Base-by-base conservation (phyloP, 2,888 invertebrate species). In the Eurois occulta region DNA sequence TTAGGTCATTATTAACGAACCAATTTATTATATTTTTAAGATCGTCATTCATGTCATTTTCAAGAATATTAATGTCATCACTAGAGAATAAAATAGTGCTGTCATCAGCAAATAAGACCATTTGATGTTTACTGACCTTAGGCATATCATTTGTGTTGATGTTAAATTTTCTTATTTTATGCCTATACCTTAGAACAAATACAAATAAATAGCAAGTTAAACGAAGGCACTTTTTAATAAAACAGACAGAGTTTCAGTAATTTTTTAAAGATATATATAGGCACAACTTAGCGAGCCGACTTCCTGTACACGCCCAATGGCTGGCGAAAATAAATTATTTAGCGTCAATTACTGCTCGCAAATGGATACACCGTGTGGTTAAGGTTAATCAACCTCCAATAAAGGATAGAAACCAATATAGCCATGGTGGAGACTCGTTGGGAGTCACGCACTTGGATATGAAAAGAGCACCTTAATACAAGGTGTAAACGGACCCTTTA, bases 241-340 rank as follows among this genome's bases (percentile, higher is more conserved):
- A 58, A 64, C 13, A n/a, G 24, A 38, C 46, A 16, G 10, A 38
- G 32, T n/a, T 43, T n/a, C 13, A 35, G 58, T 7, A 58, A 58
- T 58, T 28, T 58, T 28, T 16, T 28, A 58, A 58, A 58, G 13
- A 28, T 28, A 75, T 16, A 46, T 60, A n/a, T 58, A 72, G 16
- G 38, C 55, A 35, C 52, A 71, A 68, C 35, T 84, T 46, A 69
- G 58, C 77, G 75, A 75, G 70, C 58, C 66, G 69, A 82, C 58
- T 80, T 82, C 73, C 75, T 70, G 64, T 75, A 71, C 64, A 68
- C 77, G 77, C 80, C 68, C 74, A 77, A 72, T 80, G 77, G 78
- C 72, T 70, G 77, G 66, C 43, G 43, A 64, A 76, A 82, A 81
- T 90, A 81, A 86, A 84, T 86, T 81, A 89, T 90, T 86, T 81